Base-by-base conservation (phyloP, 2,797 vertebrate genomes). In the Podarcis lilfordi region DNA sequence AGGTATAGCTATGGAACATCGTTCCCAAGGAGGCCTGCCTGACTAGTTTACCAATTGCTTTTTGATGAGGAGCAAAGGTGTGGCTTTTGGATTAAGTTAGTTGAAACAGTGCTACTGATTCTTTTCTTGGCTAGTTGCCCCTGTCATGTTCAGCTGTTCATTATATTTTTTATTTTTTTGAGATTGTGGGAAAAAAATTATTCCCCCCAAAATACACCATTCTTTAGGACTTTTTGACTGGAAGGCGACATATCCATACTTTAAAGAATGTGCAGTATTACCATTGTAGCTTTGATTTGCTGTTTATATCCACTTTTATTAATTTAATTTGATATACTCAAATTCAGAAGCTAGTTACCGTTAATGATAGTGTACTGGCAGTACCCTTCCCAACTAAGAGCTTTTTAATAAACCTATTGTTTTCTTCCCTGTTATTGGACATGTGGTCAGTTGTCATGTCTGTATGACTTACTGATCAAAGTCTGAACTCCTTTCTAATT, bases 401-500 rank as follows among this genome's bases (percentile, higher is more conserved):
- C 92, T 94, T 97, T 96, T 96, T 92, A 96, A 95, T 96, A 96
- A 96, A 95, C 91, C 88, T 95, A 93, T 94, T 95, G 95, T 96
- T 97, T 96, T 97, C 96, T 96, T 86, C 96, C 95, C 90, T 89
- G 93, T 97, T 96, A 95, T 97, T 96, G 97, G 97, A 98, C 97
- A 98, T 98, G 98, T 98, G 98, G 98, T 98, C 98, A 98, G 97
- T 98, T 98, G 98, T 98, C 98, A 98, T 98, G 97, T 97, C 98
- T 96, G 96, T 97, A 97, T 97, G 97, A 97, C 97, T 97, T 98
- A 95, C 96, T 98, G 97, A 98, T 98, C 98, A 98, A 98, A 98
- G 97, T 96, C 96, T 98, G 97, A 97, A 98, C 97, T 97, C 97
- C 96, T 98, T 97, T 98, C 97, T 98, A 97, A 97, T 98, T 98